Evolutionary conservation across 2,113 vertebrate genomes (phyloP), one percentile per base, ranked within the genome.

Genomic region (Gymnarchus niloticus): DNA sequence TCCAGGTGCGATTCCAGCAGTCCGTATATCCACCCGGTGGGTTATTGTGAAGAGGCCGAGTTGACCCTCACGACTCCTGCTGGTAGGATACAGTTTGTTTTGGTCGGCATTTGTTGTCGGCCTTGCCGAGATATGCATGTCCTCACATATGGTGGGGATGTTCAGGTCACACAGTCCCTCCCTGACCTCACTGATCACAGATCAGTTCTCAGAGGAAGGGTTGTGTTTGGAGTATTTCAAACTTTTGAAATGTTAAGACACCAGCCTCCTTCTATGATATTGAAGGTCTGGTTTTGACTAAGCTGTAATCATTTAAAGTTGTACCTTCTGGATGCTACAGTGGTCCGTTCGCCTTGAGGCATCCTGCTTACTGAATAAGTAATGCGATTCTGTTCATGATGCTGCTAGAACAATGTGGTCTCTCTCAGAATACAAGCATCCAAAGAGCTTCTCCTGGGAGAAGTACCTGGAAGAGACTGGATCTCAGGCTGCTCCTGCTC

Each of bases 1-100:
- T 44, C 48, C 89, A 97, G 97, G 97, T 98, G 97, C 91, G 97
- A 98, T 85, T 93, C 96, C 0, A 97, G 96, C 93, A 97, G 96
- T 92, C 96, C 96, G 0, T 98, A 96, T 88, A 97, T 98, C 85
- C 95, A 94, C 90, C 97, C 97, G 56, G 95, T 98, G 17, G 97
- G 97, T 6, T 97, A 93, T 88, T 97, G 96, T 90, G 95, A 97
- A 90, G 97, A 96, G 88, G 91, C 91, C 73, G 92, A 93, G 89
- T 90, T 94, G 73, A 95, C 93, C 19, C 90, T 98, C 87, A 97
- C 95, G 85, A 94, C 95, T 17, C 97, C 97, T 92, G 95, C 96
- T 90, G 96, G 97, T 97, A 93, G 89, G 94, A 93, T 85, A 65
- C 56, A 88, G 52, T 14, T 48, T 37, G 28, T 59, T 52, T n/a